Base-by-base conservation (phyloP, 2,113 vertebrate genomes). In the Corythoichthys haematopterus region DNA sequence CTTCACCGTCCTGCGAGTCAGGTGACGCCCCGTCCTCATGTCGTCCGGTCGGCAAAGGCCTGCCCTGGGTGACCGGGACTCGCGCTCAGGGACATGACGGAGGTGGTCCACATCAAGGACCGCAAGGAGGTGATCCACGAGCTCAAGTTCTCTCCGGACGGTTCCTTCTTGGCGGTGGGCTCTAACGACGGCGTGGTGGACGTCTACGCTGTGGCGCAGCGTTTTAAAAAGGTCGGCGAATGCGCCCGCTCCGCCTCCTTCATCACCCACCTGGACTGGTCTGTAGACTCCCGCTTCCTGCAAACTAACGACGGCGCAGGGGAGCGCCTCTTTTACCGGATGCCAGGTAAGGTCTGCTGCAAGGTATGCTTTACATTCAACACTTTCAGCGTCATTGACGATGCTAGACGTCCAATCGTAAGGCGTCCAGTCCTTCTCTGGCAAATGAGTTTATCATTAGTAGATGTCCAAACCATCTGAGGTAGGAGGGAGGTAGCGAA, bases 261-360 rank as follows among this genome's bases (percentile, higher is more conserved):
- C 85, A 98, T 99, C 76, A 98, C 96, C 0, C 96, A 99, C 78
- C 91, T 99, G 56, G 97, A 99, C 84, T 99, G 97, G 97, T 97
- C 97, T 2, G 89, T 97, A 64, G 97, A 99, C 76, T 94, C 95
- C 71, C 96, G 96, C 82, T 94, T 94, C 84, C 87, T 99, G 84
- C 96, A 98, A 86, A 97, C 94, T 57, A 98, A 99, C 0, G 97
- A 99, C 0, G 96, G 96, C 0, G 91, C 92, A 0, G 96, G 95
- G 53, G 95, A 98, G 53, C 88, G 94, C 11, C 86, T 95, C 35
- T 96, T 98, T 89, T 99, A 97, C 91, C 93, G 90, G 84, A 98
- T 98, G 96, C 97, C 97, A 0, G 95, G 97, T 57, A 57, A 36
- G 13, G 9, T 10, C 28, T 20, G n/a, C 51, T 1, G 15, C 51